Evolutionary conservation across 2,888 invertebrate species (phyloP).

Genomic region (Caenorhabditis macrosperma): DNA sequence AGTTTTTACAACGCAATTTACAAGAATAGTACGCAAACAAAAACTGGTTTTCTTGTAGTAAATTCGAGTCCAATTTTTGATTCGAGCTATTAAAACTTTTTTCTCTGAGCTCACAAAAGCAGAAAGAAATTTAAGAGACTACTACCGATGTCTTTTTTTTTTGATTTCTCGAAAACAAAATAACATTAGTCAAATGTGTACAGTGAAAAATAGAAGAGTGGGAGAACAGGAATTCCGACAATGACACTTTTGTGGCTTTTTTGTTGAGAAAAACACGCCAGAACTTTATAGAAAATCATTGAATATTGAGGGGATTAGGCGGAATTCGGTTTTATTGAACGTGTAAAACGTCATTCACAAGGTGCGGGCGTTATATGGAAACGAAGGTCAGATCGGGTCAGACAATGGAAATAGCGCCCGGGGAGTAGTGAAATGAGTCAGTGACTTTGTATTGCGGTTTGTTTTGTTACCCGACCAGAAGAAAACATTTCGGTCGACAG

Average conservation of each 20-base stretch:
- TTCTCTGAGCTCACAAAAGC: no score
- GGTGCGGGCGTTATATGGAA: constrained; percentile 12
- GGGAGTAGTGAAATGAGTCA: not conserved
- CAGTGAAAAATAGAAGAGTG: constrained; percentile 1
- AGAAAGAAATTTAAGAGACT: no score
- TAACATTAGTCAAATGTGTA: constrained; percentile 7
- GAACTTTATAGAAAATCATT: constrained; percentile 21
- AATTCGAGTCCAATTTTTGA: not conserved
- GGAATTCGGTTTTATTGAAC: constrained; percentile 14
- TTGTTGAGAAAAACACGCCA: not conserved
- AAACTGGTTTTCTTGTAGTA: not conserved
- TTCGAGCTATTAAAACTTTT: no score
- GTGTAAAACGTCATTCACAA: not conserved
- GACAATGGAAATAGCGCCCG: constrained; percentile 21
- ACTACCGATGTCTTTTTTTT: no score
- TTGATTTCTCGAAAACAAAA: not conserved
- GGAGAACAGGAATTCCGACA: constrained; percentile 47
- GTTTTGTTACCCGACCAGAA: constrained; percentile 1
- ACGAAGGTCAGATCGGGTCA: constrained; percentile 26
- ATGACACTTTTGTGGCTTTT: constrained; percentile 21
- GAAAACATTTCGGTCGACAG: not conserved
- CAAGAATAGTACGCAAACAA: not conserved
- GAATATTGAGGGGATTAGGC: constrained; percentile 32
- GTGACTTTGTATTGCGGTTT: constrained; percentile 11
- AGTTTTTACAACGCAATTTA: not conserved